Evolutionary conservation across 1,140 invertebrate genomes (phyloP), one percentile per base, ranked within the genome.

Genomic region (Drosophila neocordata): DNA sequence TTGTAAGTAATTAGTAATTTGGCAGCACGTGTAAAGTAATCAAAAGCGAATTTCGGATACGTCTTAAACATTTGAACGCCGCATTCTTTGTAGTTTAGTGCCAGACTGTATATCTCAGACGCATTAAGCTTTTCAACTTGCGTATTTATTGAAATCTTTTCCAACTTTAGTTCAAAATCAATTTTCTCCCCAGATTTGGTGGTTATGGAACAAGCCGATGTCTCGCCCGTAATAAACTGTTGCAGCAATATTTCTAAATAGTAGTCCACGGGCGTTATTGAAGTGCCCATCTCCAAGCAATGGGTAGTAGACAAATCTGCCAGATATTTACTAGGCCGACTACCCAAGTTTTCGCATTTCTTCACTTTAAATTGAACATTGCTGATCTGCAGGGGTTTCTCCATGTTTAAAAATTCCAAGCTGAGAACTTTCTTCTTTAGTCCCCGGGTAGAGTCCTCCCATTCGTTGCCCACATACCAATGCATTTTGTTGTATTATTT

Each of bases 31-130:
- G 58, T 41, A 65, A 92, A 92, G 57, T 92, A 92, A 44, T 92
- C 83, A 13, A 87, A 90, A 1, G 91, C 89, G 55, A 92, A 92
- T 52, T 73, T 73, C 0, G 91, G 90, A 76, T 90, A 85, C 0
- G 69, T n/a, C 64, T 92, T 92, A 24, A 89, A 92, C 73, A 90
- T 92, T 35, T 59, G 34, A 5, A 92, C 91, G 9, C 91, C 91
- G 8, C 90, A 89, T 35, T 90, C 79, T 7, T 91, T 91, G 12
- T 87, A 90, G 1, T 73, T 69, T 24, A 74, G 44, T 2, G 91
- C 77, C 38, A 90, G 24, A 1, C 69, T 63, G 56, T 80, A 82
- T 1, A 90, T 77, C 41, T 89, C 87, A 0, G 41, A 58, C 5
- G 79, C 89, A 12, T 31, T 71, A 4, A 89, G 24, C 31, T 77